Evolutionary conservation across 2,888 invertebrate genomes (phyloP).

Genomic region (Melanargia galathea): DNA sequence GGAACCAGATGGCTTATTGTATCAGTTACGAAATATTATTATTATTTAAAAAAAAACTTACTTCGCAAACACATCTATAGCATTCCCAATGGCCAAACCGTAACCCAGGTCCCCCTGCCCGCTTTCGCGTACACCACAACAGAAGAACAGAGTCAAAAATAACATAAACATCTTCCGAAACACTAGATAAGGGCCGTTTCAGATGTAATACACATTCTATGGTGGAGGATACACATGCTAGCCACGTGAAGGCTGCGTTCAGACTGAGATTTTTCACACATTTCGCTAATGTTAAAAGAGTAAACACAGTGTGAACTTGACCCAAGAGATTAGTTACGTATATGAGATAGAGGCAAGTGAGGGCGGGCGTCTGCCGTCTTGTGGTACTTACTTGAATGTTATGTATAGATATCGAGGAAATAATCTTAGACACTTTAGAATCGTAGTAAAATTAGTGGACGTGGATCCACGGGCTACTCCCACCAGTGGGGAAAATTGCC

Average conservation of each 20-base stretch:
- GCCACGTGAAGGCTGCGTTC: conserved; percentile 53
- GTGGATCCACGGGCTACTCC: no score
- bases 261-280: conserved; percentile 71
- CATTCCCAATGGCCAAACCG: conserved; percentile 68
- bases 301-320: conserved; percentile 75
- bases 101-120: conserved; percentile 67
- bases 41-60: conserved; percentile 51
- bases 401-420: background rate
- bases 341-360: conserved; percentile 32
- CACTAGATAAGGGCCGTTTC: conserved; percentile 42
- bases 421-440: background rate
- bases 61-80: conserved; percentile 77
- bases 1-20: conserved; percentile 18
- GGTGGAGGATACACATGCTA: conserved; percentile 37
- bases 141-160: conserved; percentile 52
- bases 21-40: conserved; percentile 25
- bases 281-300: conserved; percentile 70
- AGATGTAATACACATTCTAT: conserved; percentile 39
- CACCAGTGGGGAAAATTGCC: no score
- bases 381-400: background rate
- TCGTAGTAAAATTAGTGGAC: no score
- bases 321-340: conserved; percentile 68
- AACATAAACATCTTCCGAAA: conserved; percentile 50
- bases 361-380: background rate
- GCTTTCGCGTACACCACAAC: conserved; percentile 54